Conservation (phyloP, 2,888 invertebrate genomes). For the Zygaena filipendulae region DNA sequence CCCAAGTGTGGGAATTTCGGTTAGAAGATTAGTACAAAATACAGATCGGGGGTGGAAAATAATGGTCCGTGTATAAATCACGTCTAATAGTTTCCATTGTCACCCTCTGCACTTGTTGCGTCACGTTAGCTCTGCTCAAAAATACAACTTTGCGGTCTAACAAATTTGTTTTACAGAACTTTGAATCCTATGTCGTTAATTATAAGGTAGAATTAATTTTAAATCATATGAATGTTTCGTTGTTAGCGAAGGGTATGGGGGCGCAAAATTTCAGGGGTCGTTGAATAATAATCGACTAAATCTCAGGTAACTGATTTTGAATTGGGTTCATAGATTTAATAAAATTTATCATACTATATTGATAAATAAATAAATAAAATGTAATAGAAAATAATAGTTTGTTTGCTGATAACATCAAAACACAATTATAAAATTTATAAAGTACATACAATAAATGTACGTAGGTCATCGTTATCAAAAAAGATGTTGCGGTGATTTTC, state of each 20-base stretch:
- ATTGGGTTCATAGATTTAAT: no score
- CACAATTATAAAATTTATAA: no score
- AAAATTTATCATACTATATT: no score
- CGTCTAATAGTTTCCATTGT: conserved; percentile 59
- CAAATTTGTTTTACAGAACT: no score
- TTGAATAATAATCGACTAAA: conserved; percentile 56
- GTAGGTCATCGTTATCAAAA: no score
- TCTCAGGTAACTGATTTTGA: conserved; percentile 53
- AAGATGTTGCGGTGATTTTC: no score
- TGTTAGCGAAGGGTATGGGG: conserved; percentile 33
- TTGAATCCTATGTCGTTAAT: conserved; percentile 8
- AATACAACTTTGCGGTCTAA: conserved; percentile 1
- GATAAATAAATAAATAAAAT: no score
- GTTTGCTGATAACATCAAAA: no score
- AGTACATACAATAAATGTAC: no score
- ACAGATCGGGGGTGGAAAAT: conserved; percentile 53
- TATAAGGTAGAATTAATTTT: conserved; percentile 16
- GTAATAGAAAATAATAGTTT: no score
- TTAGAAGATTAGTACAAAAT: conserved; percentile 41
- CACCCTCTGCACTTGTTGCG: conserved; percentile 54
- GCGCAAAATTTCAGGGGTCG: conserved; percentile 54
- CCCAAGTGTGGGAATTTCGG: conserved; percentile 61
- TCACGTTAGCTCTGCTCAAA: conserved; percentile 40
- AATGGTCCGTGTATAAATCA: conserved; percentile 59
- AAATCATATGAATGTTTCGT: no score